phyloP scores from a whole-genome alignment of 2,113 vertebrate genomes.

The Bos javanicus region DNA sequence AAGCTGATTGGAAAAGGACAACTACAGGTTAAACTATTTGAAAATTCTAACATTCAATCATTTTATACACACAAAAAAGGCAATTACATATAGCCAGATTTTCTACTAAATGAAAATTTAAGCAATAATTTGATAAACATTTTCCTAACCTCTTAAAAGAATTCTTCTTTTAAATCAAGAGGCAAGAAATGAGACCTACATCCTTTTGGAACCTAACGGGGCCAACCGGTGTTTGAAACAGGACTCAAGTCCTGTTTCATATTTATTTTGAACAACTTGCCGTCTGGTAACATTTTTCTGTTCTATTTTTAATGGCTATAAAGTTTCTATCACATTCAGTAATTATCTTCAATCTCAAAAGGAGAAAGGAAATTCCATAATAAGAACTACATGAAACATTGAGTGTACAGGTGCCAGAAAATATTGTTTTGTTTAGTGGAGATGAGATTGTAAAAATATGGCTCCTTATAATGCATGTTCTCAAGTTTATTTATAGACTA shows the following conservation, averaged over 20 bases:
- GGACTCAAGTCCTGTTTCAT: constrained; percentile 64
- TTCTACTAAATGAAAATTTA: constrained; percentile 19
- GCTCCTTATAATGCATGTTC: constrained; percentile 60
- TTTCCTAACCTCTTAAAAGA: constrained; percentile 7
- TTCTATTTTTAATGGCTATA: constrained; percentile 77
- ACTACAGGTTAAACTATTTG: background rate
- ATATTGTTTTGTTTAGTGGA: constrained; percentile 73
- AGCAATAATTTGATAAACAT: background rate
- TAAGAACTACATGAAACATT: constrained; percentile 66
- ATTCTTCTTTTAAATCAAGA: background rate
- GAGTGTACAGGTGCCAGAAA: constrained; percentile 75
- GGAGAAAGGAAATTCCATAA: constrained; percentile 79
- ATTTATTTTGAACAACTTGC: constrained; percentile 78
- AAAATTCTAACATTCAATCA: background rate
- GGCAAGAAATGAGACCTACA: background rate
- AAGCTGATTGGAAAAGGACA: background rate
- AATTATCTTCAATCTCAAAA: constrained; percentile 81
- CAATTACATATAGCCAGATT: background rate
- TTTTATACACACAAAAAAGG: background rate
- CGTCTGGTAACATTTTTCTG: constrained; percentile 82
- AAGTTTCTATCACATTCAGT: constrained; percentile 75
- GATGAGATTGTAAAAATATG: constrained; percentile 72
- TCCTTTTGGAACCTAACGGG: background rate
- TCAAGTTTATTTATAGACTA: constrained; percentile 72
- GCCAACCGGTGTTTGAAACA: background rate